phyloP scores from a whole-genome alignment of 2,797 vertebrate genomes.

The Ctenopoma multispine region DNA sequence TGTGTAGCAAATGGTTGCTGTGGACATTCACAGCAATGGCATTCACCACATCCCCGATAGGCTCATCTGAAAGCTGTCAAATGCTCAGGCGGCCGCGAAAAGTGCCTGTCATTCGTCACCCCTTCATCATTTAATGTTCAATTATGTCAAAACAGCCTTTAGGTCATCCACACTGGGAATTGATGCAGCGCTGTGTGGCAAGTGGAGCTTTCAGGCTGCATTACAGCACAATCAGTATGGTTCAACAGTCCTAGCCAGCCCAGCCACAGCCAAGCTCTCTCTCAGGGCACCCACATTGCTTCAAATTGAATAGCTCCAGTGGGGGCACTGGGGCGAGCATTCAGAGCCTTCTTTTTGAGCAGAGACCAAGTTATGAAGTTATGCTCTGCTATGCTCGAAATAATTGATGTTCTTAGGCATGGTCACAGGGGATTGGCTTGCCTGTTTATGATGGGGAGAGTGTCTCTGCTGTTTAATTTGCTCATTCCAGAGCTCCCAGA shows the following conservation, averaged over 20 bases:
- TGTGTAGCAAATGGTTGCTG: constrained; percentile 24
- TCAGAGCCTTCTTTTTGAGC: constrained; percentile 46
- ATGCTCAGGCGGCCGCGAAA: constrained; percentile 62
- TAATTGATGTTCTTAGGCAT: constrained; percentile 62
- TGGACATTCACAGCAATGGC: constrained; percentile 42
- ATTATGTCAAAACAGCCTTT: constrained; percentile 80
- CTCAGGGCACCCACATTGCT: constrained; percentile 52
- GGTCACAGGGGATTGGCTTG: constrained; percentile 57
- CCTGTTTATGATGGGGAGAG: constrained; percentile 53
- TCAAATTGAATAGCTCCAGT: constrained; percentile 64
- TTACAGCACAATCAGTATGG: constrained; percentile 70
- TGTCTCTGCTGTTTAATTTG: constrained; percentile 66
- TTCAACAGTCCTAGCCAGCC: constrained; percentile 65
- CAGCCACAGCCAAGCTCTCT: constrained; percentile 53
- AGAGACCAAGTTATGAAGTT: constrained; percentile 62
- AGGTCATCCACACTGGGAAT: constrained; percentile 70
- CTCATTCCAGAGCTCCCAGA: constrained; percentile 51
- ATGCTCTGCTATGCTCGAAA: constrained; percentile 54
- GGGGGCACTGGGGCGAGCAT: constrained; percentile 45
- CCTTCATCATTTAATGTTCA: constrained; percentile 79
- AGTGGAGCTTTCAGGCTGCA: constrained; percentile 69
- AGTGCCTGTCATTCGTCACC: constrained; percentile 73
- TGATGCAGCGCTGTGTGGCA: constrained; percentile 69
- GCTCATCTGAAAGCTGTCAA: constrained; percentile 70
- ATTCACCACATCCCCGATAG: constrained; percentile 47